phyloP scores from a whole-genome alignment of 2,888 invertebrate species.

The Drosophila vallismaia region DNA sequence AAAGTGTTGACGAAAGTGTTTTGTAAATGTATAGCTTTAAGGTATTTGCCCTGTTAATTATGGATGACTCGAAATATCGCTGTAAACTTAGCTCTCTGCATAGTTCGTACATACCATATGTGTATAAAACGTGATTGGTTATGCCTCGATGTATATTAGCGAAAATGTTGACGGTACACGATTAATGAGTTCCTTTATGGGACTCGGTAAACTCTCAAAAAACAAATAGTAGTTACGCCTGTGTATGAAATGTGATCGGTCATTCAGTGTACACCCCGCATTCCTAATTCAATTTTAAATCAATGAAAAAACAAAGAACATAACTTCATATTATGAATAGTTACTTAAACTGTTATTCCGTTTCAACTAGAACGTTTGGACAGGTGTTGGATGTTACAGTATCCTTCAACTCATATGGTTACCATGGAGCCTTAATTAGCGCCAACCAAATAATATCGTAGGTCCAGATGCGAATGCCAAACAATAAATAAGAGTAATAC shows the following conservation, averaged over 20 bases:
- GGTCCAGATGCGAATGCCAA: slow-evolving; percentile 30
- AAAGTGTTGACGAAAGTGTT: slow-evolving; percentile 11
- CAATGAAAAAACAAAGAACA: background rate
- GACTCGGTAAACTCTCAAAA: slow-evolving; percentile 20
- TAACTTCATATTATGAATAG: slow-evolving; percentile 1
- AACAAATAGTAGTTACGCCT: slow-evolving; percentile 3
- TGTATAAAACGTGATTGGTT: slow-evolving; percentile 56
- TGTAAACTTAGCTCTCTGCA: slow-evolving; percentile 39
- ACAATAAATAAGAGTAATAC: slow-evolving; percentile 66
- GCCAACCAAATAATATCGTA: slow-evolving; percentile 28
- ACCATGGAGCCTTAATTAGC: slow-evolving; percentile 12
- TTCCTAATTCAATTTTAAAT: slow-evolving; percentile 13
- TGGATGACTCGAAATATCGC: slow-evolving; percentile 31
- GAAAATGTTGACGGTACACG: slow-evolving; percentile 22
- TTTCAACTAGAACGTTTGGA: slow-evolving; percentile 25
- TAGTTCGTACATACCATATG: slow-evolving; percentile 12
- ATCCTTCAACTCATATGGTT: slow-evolving; percentile 1
- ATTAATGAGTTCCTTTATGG: slow-evolving; percentile 12
- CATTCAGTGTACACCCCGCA: slow-evolving; percentile 21
- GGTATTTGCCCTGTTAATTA: slow-evolving; percentile 49
- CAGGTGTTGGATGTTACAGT: background rate
- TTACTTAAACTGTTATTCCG: slow-evolving; percentile 31
- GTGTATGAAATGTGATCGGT: slow-evolving; percentile 21
- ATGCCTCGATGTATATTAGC: slow-evolving; percentile 28
- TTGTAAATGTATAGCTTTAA: slow-evolving; percentile 57